Conservation (phyloP, 2,113 vertebrate genomes). For the Oryctolagus cuniculus region DNA sequence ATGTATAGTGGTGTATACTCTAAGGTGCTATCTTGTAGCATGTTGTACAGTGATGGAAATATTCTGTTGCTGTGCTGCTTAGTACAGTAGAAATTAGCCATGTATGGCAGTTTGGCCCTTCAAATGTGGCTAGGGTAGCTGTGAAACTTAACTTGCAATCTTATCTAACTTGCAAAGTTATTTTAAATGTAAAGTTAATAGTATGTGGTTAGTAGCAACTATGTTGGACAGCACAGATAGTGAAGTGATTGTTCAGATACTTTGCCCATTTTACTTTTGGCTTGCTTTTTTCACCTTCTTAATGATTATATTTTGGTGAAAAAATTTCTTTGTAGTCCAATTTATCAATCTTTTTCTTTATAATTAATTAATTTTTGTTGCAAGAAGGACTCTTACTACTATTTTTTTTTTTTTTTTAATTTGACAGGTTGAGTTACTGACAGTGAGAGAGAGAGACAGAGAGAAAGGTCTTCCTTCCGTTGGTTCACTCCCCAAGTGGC, state of each 20-base stretch:
- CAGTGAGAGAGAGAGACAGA: no score
- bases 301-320: not conserved
- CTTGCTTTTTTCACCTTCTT: not conserved
- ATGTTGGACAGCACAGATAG: not conserved
- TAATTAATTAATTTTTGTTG: slow-evolving; percentile 16
- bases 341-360: slow-evolving; percentile 18
- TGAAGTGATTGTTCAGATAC: not conserved
- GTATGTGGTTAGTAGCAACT: not conserved
- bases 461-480: no score
- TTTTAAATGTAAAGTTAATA: slow-evolving; percentile 8
- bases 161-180: not conserved
- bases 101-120: not conserved
- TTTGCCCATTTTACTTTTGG: not conserved
- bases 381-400: slow-evolving; percentile 26
- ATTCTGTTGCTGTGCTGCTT: not conserved
- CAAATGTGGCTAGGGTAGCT: not conserved
- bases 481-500: no score
- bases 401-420: not conserved
- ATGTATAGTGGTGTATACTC: not conserved
- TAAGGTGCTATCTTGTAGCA: not conserved
- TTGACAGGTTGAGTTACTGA: no score
- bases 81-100: not conserved
- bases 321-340: not conserved
- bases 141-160: not conserved
- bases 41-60: not conserved